These are phyloP conservation scores for Ophion ellenae DNA, from an alignment of 2,888 invertebrate species.

Conservation along the genomic window DNA sequence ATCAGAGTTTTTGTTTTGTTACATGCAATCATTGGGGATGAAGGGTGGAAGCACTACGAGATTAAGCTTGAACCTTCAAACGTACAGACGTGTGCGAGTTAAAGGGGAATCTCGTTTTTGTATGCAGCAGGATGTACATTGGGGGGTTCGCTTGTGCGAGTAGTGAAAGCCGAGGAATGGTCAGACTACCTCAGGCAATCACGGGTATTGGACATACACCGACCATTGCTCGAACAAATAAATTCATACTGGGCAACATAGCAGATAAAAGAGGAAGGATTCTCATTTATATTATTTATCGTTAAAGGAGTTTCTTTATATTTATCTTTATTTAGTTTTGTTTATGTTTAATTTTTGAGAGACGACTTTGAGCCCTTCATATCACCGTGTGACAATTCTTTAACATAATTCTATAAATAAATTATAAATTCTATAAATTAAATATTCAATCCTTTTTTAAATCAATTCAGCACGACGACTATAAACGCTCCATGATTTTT, in stretches of 20 bases:
- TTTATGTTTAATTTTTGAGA: background rate
- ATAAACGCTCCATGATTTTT: no score
- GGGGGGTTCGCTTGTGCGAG: constrained; percentile 54
- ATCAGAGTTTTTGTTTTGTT: background rate
- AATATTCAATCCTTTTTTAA: no score
- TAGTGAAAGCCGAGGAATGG: constrained; percentile 70
- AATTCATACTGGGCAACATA: constrained; percentile 51
- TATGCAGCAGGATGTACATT: constrained; percentile 19
- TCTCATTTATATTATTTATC: background rate
- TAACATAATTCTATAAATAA: no score
- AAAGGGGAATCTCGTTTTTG: constrained; percentile 13
- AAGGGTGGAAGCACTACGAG: constrained; percentile 3
- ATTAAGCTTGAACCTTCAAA: background rate
- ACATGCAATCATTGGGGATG: background rate
- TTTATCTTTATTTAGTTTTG: background rate
- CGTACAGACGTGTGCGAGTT: constrained; percentile 3
- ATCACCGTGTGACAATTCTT: no score
- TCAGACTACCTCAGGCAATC: constrained; percentile 60
- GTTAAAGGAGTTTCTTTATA: background rate
- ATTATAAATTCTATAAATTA: no score
- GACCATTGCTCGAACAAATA: constrained; percentile 72
- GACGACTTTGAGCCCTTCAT: background rate
- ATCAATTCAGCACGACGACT: no score
- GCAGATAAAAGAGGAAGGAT: constrained; percentile 66
- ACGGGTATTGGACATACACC: background rate